Conservation (phyloP, 1,140 invertebrate species). For the Spodoptera litura region DNA sequence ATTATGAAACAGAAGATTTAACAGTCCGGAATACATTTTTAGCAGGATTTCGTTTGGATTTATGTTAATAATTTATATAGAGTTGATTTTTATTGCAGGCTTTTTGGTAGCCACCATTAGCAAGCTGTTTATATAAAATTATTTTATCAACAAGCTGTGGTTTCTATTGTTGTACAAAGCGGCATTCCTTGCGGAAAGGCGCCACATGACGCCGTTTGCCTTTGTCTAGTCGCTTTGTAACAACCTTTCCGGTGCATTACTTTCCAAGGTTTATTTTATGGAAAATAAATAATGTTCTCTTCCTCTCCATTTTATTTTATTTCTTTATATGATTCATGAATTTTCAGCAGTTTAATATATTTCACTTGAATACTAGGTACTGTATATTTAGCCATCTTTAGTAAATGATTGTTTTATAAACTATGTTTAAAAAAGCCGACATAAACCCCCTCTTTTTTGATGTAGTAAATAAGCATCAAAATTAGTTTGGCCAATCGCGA, state of each 20-base stretch:
- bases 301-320: background rate
- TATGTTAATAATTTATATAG: constrained; percentile 1
- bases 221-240: constrained; percentile 47
- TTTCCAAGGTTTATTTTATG: constrained; percentile 23
- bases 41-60: background rate
- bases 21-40: background rate
- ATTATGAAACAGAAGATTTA: background rate
- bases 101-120: background rate
- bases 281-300: constrained; percentile 17
- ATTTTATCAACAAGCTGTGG: constrained; percentile 9
- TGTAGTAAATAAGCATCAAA: too few species aligned
- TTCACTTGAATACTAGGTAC: too few species aligned
- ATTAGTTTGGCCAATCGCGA: too few species aligned
- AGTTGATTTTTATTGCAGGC: background rate
- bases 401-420: too few species aligned
- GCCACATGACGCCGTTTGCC: constrained; percentile 40
- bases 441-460: too few species aligned
- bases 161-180: constrained; percentile 15
- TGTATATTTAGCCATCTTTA: too few species aligned
- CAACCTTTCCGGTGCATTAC: constrained; percentile 46
- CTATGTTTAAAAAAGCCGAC: too few species aligned
- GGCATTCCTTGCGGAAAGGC: constrained; percentile 28
- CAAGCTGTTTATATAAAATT: constrained; percentile 23
- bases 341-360: too few species aligned
- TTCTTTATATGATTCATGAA: too few species aligned